phyloP scores from a whole-genome alignment of 2,113 vertebrate species.

The Athene cunicularia region DNA sequence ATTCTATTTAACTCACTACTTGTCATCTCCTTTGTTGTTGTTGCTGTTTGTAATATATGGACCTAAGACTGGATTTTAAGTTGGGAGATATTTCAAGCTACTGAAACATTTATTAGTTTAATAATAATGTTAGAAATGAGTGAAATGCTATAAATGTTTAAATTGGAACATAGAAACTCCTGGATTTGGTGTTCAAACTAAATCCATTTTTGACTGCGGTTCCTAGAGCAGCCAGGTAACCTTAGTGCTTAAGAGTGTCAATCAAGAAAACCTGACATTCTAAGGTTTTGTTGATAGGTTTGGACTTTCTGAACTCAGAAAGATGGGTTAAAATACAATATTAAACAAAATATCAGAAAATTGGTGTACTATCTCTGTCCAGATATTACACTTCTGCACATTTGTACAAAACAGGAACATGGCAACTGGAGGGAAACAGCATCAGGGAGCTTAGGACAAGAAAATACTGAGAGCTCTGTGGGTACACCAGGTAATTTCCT shows the following conservation, averaged over 20 bases:
- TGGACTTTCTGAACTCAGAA: constrained; percentile 34
- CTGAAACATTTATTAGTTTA: constrained; percentile 57
- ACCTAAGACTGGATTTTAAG: constrained; percentile 26
- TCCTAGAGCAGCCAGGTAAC: background rate
- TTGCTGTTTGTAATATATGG: constrained; percentile 45
- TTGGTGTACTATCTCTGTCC: background rate
- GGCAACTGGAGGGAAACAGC: background rate
- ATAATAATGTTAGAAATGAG: constrained; percentile 44
- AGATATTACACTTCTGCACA: background rate
- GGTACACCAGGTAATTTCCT: background rate
- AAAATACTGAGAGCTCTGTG: background rate
- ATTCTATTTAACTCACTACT: constrained; percentile 55
- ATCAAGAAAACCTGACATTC: background rate
- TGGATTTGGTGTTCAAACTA: constrained; percentile 5
- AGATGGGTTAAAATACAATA: background rate
- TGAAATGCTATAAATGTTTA: constrained; percentile 54
- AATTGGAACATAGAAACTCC: background rate
- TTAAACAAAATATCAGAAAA: background rate
- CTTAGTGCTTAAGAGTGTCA: background rate
- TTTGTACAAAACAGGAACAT: background rate
- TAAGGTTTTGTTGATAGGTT: constrained; percentile 11
- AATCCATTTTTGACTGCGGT: background rate
- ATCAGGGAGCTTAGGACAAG: background rate
- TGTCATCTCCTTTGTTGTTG: constrained; percentile 59
- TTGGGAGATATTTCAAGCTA: constrained; percentile 47